Evolutionary conservation across 92 coral and sea anemone genomes (phyloP).

Genomic region (Zoanthus sociatus): DNA sequence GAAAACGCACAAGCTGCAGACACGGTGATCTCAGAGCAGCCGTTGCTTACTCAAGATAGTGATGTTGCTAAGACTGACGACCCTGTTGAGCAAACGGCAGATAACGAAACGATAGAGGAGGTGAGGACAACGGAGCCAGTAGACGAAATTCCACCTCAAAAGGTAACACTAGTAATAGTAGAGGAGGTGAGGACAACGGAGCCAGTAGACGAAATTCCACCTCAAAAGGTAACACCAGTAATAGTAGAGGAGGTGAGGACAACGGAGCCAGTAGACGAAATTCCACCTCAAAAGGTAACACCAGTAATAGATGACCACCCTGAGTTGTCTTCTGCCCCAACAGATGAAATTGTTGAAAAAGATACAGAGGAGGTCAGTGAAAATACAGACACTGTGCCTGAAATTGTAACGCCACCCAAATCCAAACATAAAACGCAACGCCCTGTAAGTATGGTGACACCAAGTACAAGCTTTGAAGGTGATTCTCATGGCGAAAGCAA

Average conservation of each 20-base stretch:
- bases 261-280: background rate
- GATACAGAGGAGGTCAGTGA: conserved; percentile 12
- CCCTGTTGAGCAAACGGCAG: conserved; percentile 8
- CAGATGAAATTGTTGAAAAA: conserved; percentile 41
- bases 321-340: conserved; percentile 40
- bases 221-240: too few species aligned
- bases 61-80: conserved; percentile 23
- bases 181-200: too few species aligned
- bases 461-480: conserved; percentile 54
- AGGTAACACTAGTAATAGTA: too few species aligned
- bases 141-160: too few species aligned
- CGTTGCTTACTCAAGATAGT: background rate
- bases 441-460: conserved; percentile 80
- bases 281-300: conserved; percentile 26
- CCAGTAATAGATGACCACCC: conserved; percentile 40
- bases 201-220: too few species aligned
- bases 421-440: conserved; percentile 38
- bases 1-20: conserved; percentile 18
- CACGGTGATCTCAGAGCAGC: background rate
- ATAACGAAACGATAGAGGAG: background rate
- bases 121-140: too few species aligned
- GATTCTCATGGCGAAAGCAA: conserved; percentile 14
- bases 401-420: background rate
- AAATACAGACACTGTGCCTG: background rate
- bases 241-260: background rate